Conservation (phyloP, 2,797 vertebrate species). For the Ciconia nigra region DNA sequence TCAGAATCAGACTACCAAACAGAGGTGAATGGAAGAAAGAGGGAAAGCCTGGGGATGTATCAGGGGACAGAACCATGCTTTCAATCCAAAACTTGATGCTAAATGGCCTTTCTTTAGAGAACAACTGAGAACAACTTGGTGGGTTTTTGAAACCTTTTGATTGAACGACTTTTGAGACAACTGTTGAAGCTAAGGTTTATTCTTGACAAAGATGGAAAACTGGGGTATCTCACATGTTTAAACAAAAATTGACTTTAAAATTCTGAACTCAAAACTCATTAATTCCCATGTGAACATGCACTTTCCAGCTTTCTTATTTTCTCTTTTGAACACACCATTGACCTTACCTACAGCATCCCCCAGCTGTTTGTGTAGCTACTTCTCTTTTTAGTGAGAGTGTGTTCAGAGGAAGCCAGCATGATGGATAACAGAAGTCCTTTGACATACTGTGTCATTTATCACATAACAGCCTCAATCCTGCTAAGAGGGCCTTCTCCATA, state of each 20-base stretch:
- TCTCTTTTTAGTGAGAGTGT: not conserved
- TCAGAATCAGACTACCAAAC: not conserved
- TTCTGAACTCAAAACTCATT: not conserved
- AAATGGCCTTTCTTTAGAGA: not conserved
- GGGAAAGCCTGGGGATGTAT: not conserved
- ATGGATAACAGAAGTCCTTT: constrained; percentile 78
- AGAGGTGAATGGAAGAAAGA: not conserved
- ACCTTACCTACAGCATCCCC: not conserved
- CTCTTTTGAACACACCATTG: not conserved
- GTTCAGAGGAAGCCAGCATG: constrained; percentile 65
- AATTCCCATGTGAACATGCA: not conserved
- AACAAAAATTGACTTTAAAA: not conserved
- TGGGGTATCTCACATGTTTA: not conserved
- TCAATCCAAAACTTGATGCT: not conserved
- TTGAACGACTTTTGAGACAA: not conserved
- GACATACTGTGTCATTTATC: constrained; percentile 82
- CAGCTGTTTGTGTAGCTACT: not conserved
- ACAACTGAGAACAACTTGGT: not conserved
- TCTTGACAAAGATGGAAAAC: not conserved
- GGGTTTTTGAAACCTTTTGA: not conserved
- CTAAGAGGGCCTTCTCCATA: constrained; percentile 74
- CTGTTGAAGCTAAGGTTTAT: not conserved
- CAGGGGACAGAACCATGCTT: not conserved
- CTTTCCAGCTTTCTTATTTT: not conserved
- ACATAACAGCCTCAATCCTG: constrained; percentile 72